Conservation (phyloP, 2,113 vertebrate genomes). For the Corythoichthys intestinalis region DNA sequence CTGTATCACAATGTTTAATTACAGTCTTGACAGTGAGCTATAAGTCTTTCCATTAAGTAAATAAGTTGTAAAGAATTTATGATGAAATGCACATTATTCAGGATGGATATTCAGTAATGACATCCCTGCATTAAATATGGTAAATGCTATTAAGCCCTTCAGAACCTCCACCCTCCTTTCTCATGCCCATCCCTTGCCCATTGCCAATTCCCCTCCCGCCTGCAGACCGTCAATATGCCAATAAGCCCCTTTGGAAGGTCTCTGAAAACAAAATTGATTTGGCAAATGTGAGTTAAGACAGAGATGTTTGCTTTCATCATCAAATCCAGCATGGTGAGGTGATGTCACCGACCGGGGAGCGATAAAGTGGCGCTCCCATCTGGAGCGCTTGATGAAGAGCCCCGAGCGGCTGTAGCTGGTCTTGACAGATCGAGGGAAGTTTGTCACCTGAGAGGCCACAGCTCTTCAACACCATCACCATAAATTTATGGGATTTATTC, state of each 20-base stretch:
- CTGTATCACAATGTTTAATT: constrained; percentile 90
- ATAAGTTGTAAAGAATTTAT: constrained; percentile 97
- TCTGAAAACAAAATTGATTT: constrained; percentile 99
- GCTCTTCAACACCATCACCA: constrained; percentile 91
- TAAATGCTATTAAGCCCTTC: constrained; percentile 86
- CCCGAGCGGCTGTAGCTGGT: constrained; percentile 79
- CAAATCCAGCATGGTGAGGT: constrained; percentile 90
- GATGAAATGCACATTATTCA: constrained; percentile 95
- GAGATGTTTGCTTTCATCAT: constrained; percentile 99
- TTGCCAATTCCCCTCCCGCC: constrained; percentile 17
- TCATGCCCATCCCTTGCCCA: constrained; percentile 29
- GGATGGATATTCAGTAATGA: constrained; percentile 91
- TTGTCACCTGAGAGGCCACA: constrained; percentile 91
- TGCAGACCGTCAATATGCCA: constrained; percentile 98
- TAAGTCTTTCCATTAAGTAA: constrained; percentile 99
- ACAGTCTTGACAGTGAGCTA: constrained; percentile 82
- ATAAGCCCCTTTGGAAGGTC: constrained; percentile 80
- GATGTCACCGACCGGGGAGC: constrained; percentile 97
- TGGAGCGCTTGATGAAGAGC: constrained; percentile 91
- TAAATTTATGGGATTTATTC: constrained; percentile 96
- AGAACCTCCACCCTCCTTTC: constrained; percentile 25
- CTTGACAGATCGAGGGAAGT: constrained; percentile 86
- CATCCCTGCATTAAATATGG: constrained; percentile 97
- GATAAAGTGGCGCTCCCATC: constrained; percentile 93
- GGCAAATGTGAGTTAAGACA: constrained; percentile 98